These are phyloP conservation scores for Temnothorax rugatulus DNA, from an alignment of 2,888 invertebrate genomes.

Conservation along the genomic window DNA sequence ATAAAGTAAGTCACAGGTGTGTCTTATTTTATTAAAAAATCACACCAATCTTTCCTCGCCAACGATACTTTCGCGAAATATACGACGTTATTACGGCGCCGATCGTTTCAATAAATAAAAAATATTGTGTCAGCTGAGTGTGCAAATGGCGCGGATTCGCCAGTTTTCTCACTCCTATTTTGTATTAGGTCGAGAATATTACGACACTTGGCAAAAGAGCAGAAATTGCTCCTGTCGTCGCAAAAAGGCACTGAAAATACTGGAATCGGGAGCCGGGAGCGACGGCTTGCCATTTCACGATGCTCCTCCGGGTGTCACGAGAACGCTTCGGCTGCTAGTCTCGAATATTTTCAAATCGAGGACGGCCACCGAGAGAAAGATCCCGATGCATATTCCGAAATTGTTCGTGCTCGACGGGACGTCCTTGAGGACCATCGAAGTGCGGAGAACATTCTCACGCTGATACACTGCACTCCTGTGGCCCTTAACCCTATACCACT, in stretches of 20 bases:
- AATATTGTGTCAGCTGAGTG: background rate
- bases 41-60: background rate
- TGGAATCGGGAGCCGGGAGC: background rate
- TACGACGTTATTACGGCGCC: background rate
- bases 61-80: constrained; percentile 12
- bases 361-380: background rate
- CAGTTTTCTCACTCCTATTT: constrained; percentile 28
- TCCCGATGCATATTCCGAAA: constrained; percentile 23
- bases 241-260: constrained; percentile 10
- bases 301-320: background rate
- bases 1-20: background rate
- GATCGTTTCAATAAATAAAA: constrained; percentile 40
- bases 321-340: background rate
- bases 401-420: background rate
- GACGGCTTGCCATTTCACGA: constrained; percentile 33
- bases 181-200: constrained; percentile 1
- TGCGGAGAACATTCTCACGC: constrained; percentile 8
- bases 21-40: constrained; percentile 7
- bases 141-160: constrained; percentile 31
- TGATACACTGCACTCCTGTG: background rate
- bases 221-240: constrained; percentile 32
- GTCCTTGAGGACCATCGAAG: constrained; percentile 16
- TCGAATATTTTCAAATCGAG: constrained; percentile 40
- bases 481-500: constrained; percentile 27
- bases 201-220: constrained; percentile 11